Conservation (phyloP, 2,113 vertebrate genomes). For the Mystacornis crossleyi region DNA sequence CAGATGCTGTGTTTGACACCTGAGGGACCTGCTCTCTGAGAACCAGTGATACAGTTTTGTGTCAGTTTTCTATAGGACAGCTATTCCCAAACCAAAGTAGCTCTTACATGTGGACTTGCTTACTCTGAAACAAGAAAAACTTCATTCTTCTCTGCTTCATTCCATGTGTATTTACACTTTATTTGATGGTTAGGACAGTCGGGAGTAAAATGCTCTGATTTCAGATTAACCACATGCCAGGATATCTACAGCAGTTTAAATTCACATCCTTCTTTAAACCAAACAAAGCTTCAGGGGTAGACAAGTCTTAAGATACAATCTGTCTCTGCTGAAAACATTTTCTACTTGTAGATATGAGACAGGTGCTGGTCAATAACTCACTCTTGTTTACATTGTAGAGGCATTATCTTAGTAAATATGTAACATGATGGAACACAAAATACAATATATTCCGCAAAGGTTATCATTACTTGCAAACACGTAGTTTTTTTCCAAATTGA, state of each 20-base stretch:
- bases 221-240: not conserved
- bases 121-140: not conserved
- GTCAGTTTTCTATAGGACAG: not conserved
- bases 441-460: not conserved
- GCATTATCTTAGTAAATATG: constrained; percentile 3
- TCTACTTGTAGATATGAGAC: not conserved
- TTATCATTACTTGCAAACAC: not conserved
- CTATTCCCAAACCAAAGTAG: not conserved
- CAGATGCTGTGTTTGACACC: not conserved
- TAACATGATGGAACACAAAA: not conserved
- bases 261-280: not conserved
- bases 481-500: not conserved
- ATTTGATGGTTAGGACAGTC: not conserved
- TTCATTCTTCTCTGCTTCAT: not conserved
- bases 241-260: not conserved
- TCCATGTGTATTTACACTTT: not conserved
- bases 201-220: not conserved
- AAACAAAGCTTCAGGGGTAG: not conserved
- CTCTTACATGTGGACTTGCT: not conserved
- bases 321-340: not conserved
- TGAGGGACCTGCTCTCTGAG: not conserved
- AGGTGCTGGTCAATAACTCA: not conserved
- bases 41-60: not conserved
- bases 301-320: not conserved
- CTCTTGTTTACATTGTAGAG: not conserved